phyloP scores from a whole-genome alignment of 2,888 invertebrate genomes.

The Spodoptera exigua region DNA sequence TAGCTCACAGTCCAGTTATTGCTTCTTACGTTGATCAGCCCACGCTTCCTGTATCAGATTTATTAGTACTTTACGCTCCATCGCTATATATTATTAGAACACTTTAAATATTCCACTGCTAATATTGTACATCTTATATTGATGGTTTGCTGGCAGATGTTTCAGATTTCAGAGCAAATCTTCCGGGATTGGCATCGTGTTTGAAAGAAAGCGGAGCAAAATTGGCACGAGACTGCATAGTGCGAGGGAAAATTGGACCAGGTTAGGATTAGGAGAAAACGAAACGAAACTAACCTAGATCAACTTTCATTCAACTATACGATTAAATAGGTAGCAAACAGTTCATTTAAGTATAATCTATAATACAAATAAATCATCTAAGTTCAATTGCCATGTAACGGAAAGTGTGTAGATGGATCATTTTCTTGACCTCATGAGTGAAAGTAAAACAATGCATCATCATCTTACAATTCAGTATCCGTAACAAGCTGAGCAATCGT shows the following conservation, averaged over 20 bases:
- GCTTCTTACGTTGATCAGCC: slow-evolving; percentile 46
- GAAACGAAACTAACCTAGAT: no score
- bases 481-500: slow-evolving; percentile 25
- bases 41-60: slow-evolving; percentile 57
- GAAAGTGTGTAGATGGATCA: slow-evolving; percentile 17
- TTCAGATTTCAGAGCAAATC: slow-evolving; percentile 16
- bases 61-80: slow-evolving; percentile 55
- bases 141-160: slow-evolving; percentile 33
- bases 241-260: background rate
- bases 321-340: no score
- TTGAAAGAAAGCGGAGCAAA: background rate
- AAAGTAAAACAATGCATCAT: slow-evolving; percentile 42
- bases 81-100: slow-evolving; percentile 52
- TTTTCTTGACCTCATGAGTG: slow-evolving; percentile 40
- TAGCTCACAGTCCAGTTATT: slow-evolving; percentile 43
- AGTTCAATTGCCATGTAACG: no score
- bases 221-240: no score
- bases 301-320: no score
- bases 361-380: no score
- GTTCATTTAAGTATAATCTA: no score
- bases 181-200: slow-evolving; percentile 15
- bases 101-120: slow-evolving; percentile 52
- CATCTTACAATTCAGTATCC: slow-evolving; percentile 39
- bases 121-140: slow-evolving; percentile 44
- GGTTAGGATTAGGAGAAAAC: background rate